Percentiles rank a stretch among this genome's conserved stretches.
These are phyloP conservation scores for Aphidius ervi DNA, from an alignment of 1,140 invertebrate genomes.

Conservation along the genomic window DNA sequence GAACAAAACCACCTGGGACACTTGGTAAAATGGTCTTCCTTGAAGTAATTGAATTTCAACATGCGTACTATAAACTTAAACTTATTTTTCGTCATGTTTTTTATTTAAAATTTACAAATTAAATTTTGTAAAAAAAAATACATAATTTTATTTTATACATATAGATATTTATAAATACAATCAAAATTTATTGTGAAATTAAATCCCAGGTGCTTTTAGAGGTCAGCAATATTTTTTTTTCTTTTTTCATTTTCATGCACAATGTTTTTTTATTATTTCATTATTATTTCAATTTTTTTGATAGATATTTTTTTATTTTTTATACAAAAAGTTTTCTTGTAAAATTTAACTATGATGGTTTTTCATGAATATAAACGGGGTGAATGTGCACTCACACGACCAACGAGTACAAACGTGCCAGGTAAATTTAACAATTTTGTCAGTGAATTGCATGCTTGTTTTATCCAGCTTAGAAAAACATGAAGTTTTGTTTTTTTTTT, in stretches of 20 bases:
- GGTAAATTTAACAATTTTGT: too few relatives aligned
- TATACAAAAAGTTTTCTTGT: not conserved
- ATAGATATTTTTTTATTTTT: not conserved
- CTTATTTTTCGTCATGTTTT: not conserved
- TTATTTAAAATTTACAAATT: not conserved
- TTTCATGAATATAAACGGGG: slow-evolving; percentile 1
- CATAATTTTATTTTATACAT: not conserved
- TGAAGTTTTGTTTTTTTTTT: too few relatives aligned
- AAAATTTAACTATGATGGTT: not conserved
- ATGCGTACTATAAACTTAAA: not conserved
- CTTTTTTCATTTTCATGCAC: not conserved
- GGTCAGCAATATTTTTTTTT: not conserved
- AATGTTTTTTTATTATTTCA: not conserved
- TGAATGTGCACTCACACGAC: not conserved
- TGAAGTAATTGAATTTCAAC: slow-evolving; percentile 8
- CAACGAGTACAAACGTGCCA: too few relatives aligned
- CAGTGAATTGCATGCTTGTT: too few relatives aligned
- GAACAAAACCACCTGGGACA: not conserved
- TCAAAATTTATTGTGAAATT: not conserved
- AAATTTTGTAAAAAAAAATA: not conserved
- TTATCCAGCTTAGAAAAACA: too few relatives aligned
- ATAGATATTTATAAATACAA: slow-evolving; percentile 2
- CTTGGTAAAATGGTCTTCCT: not conserved
- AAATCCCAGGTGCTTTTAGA: not conserved
- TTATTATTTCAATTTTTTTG: not conserved